Base-by-base conservation (phyloP, 2,113 vertebrate species). In the Crotalus tigris region DNA sequence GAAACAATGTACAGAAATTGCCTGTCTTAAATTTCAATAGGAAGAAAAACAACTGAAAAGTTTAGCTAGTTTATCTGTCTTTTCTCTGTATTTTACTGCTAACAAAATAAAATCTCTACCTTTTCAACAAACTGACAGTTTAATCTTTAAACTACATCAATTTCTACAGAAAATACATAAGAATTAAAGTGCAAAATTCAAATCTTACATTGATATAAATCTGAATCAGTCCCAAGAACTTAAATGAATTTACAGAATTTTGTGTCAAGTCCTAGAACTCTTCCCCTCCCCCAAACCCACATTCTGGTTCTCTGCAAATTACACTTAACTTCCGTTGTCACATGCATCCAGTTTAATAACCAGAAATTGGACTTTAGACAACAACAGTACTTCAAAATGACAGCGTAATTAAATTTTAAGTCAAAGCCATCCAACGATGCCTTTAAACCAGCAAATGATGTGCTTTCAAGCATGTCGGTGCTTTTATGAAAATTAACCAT, bases 341-440 rank as follows among this genome's bases (percentile, higher is more conserved):
- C 64, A 89, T 93, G 51, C 93, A 96, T 96, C 92, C 93, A 94
- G 94, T 75, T 96, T 92, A 97, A 95, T 96, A 96, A 95, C 94
- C 94, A 97, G 94, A 97, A 97, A 97, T 96, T 53, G 94, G 57
- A 91, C 88, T 96, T 96, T 96, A 96, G 95, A 94, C 95, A 96
- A 97, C 94, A 94, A 96, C 23, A 97, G 94, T 94, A 96, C 94
- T 96, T 97, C 94, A 95, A 94, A 95, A 95, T 94, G 91, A 95
- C 96, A 96, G 94, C 87, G 46, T 95, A 97, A 97, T 97, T 97
- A 96, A 97, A 96, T 95, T 93, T 96, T 97, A 97, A 96, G 94
- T 97, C 95, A 97, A 93, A 95, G 91, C 87, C 92, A 93, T 90
- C 92, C 93, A 95, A 89, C 93, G 95, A 96, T 10, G 91, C 94